Evolutionary conservation across 2,888 invertebrate species (phyloP).

Genomic region (Drosophila hawaiiensis): DNA sequence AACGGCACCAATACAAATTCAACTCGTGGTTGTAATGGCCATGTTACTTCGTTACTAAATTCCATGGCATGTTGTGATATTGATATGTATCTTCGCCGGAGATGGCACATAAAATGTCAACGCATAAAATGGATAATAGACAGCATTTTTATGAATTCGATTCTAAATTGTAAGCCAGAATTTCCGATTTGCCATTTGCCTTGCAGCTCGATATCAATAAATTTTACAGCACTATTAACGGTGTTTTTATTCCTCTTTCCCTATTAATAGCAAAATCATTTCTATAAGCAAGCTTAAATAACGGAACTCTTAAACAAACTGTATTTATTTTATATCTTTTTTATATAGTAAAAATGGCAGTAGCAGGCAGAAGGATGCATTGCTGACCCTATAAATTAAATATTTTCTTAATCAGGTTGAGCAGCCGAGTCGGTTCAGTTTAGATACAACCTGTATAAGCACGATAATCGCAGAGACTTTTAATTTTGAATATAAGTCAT

Average conservation of each 20-base stretch:
- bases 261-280: neutral
- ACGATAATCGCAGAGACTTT: neutral
- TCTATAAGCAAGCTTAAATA: neutral
- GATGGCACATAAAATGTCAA: neutral
- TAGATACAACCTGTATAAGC: neutral
- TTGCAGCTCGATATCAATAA: neutral
- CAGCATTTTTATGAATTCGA: neutral
- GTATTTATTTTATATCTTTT: neutral
- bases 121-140: neutral
- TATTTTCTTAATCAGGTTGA: neutral
- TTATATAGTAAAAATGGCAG: fast-evolving
- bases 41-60: conserved; percentile 53
- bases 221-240: neutral
- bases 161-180: neutral
- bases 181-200: neutral
- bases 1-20: conserved; percentile 61
- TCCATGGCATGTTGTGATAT: conserved; percentile 26
- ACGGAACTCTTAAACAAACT: neutral
- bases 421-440: neutral
- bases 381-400: neutral
- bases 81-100: neutral
- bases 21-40: conserved; percentile 49
- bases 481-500: neutral
- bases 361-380: too few relatives aligned
- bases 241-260: neutral